Percentiles rank a stretch among this genome's conserved stretches.
Evolutionary conservation across 2,113 vertebrate genomes (phyloP).

Genomic region (Rousettus leschenaultii): DNA sequence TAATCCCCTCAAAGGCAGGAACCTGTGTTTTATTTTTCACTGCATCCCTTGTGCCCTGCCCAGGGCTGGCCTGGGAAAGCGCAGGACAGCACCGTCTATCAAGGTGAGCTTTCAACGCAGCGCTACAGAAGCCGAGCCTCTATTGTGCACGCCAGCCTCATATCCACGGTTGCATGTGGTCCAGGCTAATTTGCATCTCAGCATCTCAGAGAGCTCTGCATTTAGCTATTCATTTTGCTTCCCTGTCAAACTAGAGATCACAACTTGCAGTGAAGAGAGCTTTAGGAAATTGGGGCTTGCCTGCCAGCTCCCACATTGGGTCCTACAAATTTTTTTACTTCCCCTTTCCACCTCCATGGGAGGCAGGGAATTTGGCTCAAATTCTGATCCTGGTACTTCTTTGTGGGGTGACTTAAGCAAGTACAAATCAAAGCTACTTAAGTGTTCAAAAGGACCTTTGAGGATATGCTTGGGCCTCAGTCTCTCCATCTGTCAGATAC

Average conservation of each 20-base stretch:
- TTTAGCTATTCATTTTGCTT: neutral
- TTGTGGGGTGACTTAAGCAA: neutral
- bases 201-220: slow-evolving; percentile 15
- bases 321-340: neutral
- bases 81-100: fast-evolving
- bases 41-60: neutral
- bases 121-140: neutral
- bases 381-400: neutral
- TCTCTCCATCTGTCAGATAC: neutral
- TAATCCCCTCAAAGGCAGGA: neutral
- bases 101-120: neutral
- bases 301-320: neutral
- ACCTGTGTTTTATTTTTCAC: neutral
- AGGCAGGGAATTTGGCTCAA: neutral
- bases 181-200: neutral
- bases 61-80: neutral
- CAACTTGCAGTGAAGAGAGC: neutral
- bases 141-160: neutral
- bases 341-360: neutral
- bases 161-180: neutral
- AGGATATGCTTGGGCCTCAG: neutral
- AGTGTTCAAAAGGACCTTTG: neutral
- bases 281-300: neutral
- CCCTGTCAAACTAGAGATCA: slow-evolving; percentile 39
- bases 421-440: neutral